Conservation (phyloP, 2,888 invertebrate genomes). For the Diachrysia chrysitis region DNA sequence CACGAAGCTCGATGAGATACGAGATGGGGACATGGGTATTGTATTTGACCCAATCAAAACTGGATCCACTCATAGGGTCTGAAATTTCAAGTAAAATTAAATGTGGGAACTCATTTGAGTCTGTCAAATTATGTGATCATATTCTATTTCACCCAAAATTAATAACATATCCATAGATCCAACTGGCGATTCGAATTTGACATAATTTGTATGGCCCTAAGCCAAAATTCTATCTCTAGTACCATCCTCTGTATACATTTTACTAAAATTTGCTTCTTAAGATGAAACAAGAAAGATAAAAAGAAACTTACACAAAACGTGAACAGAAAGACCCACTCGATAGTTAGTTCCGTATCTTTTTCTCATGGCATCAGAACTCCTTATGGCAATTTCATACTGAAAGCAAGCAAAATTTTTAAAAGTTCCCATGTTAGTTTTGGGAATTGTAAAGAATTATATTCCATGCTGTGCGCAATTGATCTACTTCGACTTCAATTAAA, state of each 20-base stretch:
- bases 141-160: too few relatives aligned
- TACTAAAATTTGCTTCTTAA: too few relatives aligned
- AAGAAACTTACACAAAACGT: conserved; percentile 81
- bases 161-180: too few relatives aligned
- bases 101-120: too few relatives aligned
- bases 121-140: too few relatives aligned
- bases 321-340: conserved; percentile 77
- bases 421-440: neutral
- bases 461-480: too few relatives aligned
- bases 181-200: too few relatives aligned
- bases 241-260: too few relatives aligned
- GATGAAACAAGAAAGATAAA: neutral
- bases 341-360: conserved; percentile 74
- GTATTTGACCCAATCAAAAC: conserved; percentile 90
- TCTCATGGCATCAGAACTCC: conserved; percentile 70
- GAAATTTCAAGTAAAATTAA: conserved; percentile 40
- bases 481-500: too few relatives aligned
- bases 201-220: too few relatives aligned
- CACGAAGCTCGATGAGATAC: conserved; percentile 90
- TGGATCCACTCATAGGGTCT: conserved; percentile 87
- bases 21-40: conserved; percentile 84
- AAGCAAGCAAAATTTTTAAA: conserved; percentile 26
- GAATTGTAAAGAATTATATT: too few relatives aligned
- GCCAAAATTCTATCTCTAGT: too few relatives aligned
- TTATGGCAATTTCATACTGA: conserved; percentile 78